phyloP scores from a whole-genome alignment of 2,888 invertebrate genomes.

The Allacma fusca region DNA sequence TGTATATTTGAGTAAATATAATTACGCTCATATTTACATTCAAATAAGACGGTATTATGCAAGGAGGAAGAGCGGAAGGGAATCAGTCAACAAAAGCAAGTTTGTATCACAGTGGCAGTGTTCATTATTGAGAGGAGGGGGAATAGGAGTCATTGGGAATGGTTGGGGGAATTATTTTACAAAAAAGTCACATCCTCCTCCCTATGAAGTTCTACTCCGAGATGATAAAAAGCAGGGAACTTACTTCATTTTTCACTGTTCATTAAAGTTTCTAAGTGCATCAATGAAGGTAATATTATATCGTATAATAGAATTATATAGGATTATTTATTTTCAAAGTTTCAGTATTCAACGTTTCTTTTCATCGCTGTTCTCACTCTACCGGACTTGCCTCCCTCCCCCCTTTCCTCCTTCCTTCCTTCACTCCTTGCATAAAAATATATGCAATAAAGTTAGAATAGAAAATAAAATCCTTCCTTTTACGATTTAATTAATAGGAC shows the following conservation, averaged over 20 bases:
- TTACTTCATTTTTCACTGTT: not conserved
- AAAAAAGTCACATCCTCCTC: too few relatives aligned
- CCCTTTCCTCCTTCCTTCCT: too few relatives aligned
- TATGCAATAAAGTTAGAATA: not conserved
- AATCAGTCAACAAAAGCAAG: not conserved
- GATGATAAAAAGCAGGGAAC: not conserved
- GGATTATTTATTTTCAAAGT: not conserved
- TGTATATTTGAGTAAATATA: too few relatives aligned
- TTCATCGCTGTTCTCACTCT: too few relatives aligned
- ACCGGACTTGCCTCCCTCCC: too few relatives aligned
- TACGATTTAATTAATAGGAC: not conserved
- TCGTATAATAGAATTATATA: constrained; percentile 1
- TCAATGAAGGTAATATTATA: constrained; percentile 1
- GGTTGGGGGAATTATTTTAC: too few relatives aligned
- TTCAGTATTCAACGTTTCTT: too few relatives aligned
- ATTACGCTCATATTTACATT: not conserved
- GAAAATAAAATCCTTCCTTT: not conserved
- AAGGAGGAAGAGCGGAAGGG: not conserved
- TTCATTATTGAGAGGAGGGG: too few relatives aligned
- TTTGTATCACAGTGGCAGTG: not conserved
- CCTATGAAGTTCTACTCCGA: too few relatives aligned
- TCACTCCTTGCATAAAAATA: not conserved
- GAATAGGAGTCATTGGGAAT: too few relatives aligned
- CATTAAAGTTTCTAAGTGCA: not conserved
- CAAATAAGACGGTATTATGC: not conserved